Percentiles rank a stretch among this genome's conserved stretches.
These are phyloP conservation scores for Erebia palarica DNA, from an alignment of 2,888 invertebrate species.

Conservation along the genomic window DNA sequence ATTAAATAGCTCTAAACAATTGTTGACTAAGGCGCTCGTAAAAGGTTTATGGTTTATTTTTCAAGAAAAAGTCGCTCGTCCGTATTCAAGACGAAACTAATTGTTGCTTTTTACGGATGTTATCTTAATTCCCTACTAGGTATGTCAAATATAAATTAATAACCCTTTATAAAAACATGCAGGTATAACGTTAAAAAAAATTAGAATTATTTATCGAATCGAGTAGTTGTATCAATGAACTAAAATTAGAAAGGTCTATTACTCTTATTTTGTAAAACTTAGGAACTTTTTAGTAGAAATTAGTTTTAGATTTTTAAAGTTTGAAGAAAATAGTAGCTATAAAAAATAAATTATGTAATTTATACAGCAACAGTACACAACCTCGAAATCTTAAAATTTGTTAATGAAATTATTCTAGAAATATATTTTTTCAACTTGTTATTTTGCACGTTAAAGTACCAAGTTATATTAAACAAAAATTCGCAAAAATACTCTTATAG, in stretches of 20 bases:
- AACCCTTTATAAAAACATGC: too few relatives aligned
- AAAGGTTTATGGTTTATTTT: conserved; percentile 31
- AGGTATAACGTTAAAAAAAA: too few relatives aligned
- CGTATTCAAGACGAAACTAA: conserved; percentile 17
- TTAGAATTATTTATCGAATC: background rate
- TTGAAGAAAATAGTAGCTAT: background rate
- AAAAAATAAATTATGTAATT: background rate
- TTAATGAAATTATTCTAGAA: background rate
- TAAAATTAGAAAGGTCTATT: too few relatives aligned
- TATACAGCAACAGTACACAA: background rate
- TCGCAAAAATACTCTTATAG: background rate
- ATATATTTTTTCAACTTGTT: background rate
- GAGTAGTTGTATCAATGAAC: background rate
- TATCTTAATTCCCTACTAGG: background rate
- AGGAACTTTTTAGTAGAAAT: too few relatives aligned
- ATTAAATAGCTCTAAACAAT: conserved; percentile 57
- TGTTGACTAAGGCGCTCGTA: conserved; percentile 41
- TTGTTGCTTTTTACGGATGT: background rate
- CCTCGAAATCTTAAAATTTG: background rate
- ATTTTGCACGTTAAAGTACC: background rate
- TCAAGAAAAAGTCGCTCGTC: conserved; percentile 18
- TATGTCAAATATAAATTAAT: too few relatives aligned
- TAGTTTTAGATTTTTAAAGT: too few relatives aligned
- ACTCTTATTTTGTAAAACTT: too few relatives aligned
- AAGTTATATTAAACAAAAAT: background rate